phyloP scores from a whole-genome alignment of 2,797 vertebrate species.

The Australoheros facetus region DNA sequence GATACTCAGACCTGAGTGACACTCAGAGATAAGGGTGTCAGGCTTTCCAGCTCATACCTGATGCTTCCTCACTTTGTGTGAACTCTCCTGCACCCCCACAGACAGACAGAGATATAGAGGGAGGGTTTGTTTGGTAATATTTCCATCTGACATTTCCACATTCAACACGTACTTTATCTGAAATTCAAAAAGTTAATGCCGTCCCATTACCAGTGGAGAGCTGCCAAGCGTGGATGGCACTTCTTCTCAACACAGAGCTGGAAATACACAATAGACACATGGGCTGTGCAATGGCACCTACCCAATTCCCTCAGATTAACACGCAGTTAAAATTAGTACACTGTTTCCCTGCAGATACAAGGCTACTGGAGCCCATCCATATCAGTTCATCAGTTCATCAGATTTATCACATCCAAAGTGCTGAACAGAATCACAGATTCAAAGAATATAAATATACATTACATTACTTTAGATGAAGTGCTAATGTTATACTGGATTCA shows the following conservation, averaged over 20 bases:
- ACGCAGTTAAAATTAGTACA: slow-evolving; percentile 44
- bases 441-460: background rate
- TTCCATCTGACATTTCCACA: slow-evolving; percentile 46
- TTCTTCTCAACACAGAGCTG: slow-evolving; percentile 25
- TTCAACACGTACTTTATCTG: slow-evolving; percentile 23
- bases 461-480: slow-evolving; percentile 33
- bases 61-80: slow-evolving; percentile 8
- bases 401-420: background rate
- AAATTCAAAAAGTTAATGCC: slow-evolving; percentile 32
- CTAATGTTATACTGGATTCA: slow-evolving; percentile 35
- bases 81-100: background rate
- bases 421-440: background rate
- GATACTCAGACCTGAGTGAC: background rate
- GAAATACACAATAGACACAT: slow-evolving; percentile 31
- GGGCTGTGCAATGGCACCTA: slow-evolving; percentile 4
- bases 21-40: slow-evolving; percentile 36
- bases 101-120: background rate
- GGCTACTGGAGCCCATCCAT: background rate
- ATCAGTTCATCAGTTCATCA: background rate
- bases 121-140: slow-evolving; percentile 14
- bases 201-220: slow-evolving; percentile 19
- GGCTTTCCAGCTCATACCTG: slow-evolving; percentile 6
- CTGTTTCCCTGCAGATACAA: background rate
- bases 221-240: slow-evolving; percentile 25
- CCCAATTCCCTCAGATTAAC: slow-evolving; percentile 20